Evolutionary conservation across 2,113 vertebrate species (phyloP).

Genomic region (Amphilophus citrinellus): DNA sequence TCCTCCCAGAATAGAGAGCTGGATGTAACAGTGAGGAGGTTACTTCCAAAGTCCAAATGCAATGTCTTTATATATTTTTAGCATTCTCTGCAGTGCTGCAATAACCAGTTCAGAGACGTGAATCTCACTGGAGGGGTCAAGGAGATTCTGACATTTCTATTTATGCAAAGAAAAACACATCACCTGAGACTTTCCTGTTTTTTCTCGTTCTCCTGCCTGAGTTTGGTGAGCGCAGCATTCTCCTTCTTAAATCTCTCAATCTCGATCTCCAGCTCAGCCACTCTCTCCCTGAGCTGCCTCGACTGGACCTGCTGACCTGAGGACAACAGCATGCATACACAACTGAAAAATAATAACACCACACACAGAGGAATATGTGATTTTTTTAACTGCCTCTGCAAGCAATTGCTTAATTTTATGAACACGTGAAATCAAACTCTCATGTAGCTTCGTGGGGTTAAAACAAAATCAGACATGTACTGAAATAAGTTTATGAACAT

Average conservation of each 20-base stretch:
- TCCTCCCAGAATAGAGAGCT: background rate
- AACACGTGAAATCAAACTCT: background rate
- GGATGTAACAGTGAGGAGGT: background rate
- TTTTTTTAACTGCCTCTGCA: background rate
- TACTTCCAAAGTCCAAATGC: background rate
- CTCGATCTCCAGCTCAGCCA: conserved; percentile 90
- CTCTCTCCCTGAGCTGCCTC: conserved; percentile 85
- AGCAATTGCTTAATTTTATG: background rate
- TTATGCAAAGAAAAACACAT: background rate
- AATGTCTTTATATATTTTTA: background rate
- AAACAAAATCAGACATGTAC: background rate
- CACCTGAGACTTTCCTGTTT: conserved; percentile 87
- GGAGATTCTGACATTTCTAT: background rate
- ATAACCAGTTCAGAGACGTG: too few species aligned
- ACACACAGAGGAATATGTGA: background rate
- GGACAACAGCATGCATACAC: background rate
- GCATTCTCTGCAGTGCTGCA: too few species aligned
- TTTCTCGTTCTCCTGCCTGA: conserved; percentile 87
- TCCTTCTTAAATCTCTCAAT: conserved; percentile 94
- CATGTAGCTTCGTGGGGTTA: background rate
- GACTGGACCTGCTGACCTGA: conserved; percentile 85
- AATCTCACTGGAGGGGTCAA: too few species aligned
- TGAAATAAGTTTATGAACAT: background rate
- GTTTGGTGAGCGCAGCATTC: conserved; percentile 85
- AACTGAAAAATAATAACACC: background rate